Evolutionary conservation across 2,888 invertebrate species (phyloP).

Genomic region (Trichopria drosophilae): DNA sequence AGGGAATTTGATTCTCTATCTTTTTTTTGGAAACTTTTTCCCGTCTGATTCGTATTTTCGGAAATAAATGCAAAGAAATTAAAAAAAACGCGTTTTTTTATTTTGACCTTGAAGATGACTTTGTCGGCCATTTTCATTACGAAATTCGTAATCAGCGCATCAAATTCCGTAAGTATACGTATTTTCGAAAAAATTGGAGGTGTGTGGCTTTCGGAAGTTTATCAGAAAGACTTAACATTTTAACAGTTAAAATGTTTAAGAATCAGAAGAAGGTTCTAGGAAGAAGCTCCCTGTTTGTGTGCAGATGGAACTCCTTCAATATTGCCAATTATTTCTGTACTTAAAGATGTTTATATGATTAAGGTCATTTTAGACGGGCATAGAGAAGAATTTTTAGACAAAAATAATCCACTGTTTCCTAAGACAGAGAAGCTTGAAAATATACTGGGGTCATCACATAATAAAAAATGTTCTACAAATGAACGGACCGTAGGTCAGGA

Average conservation of each 20-base stretch:
- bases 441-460: constrained; percentile 64
- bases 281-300: constrained; percentile 70
- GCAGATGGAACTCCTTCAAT: constrained; percentile 72
- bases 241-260: constrained; percentile 69
- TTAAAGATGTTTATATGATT: constrained; percentile 72
- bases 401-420: constrained; percentile 59
- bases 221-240: constrained; percentile 60
- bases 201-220: no score
- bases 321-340: constrained; percentile 71
- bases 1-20: no score
- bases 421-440: constrained; percentile 44
- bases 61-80: no score
- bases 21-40: no score
- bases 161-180: no score
- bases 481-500: constrained; percentile 59
- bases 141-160: no score
- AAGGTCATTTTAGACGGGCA: constrained; percentile 64
- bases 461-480: constrained; percentile 65
- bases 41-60: no score
- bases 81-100: no score
- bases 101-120: no score
- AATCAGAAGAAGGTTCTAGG: constrained; percentile 67
- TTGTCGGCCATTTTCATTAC: no score
- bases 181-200: no score
- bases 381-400: constrained; percentile 66